phyloP scores from a whole-genome alignment of 2,888 invertebrate species.

The Gymnosoma rotundatum region DNA sequence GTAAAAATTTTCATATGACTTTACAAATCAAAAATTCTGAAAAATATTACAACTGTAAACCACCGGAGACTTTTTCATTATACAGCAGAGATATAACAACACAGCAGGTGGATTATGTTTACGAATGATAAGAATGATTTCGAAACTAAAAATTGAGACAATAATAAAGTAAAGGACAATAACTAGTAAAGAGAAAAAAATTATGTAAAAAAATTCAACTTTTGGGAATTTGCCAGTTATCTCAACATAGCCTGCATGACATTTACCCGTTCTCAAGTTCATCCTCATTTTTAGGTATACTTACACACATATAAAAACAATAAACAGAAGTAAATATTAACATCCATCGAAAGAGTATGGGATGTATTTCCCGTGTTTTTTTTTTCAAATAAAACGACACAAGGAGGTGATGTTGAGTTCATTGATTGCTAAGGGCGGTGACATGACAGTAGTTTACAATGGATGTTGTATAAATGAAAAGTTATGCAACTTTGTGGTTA shows the following conservation, averaged over 20 bases:
- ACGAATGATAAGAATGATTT: constrained; percentile 28
- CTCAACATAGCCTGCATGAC: background rate
- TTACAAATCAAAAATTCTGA: background rate
- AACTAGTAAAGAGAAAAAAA: background rate
- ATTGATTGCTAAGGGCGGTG: background rate
- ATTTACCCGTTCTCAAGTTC: background rate
- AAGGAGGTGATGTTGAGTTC: constrained; percentile 10
- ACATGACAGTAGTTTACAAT: background rate
- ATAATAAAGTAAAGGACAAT: background rate
- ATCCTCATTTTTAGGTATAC: background rate
- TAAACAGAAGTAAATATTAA: background rate
- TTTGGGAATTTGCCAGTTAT: constrained; percentile 14
- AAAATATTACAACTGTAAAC: constrained; percentile 6
- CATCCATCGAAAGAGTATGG: background rate
- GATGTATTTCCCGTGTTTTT: constrained; percentile 28
- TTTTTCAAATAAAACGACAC: constrained; percentile 34
- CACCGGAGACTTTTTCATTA: background rate
- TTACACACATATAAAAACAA: background rate
- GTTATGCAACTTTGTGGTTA: too few relatives aligned
- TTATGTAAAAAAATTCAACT: background rate
- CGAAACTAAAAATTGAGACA: constrained; percentile 2
- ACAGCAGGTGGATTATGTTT: constrained; percentile 48
- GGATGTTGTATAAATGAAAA: too few relatives aligned
- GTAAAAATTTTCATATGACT: too few relatives aligned
- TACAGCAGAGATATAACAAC: background rate